Percentiles rank a stretch among this genome's conserved stretches.
Conservation (phyloP, 2,797 vertebrate genomes). For the Ctenopoma multispine region DNA sequence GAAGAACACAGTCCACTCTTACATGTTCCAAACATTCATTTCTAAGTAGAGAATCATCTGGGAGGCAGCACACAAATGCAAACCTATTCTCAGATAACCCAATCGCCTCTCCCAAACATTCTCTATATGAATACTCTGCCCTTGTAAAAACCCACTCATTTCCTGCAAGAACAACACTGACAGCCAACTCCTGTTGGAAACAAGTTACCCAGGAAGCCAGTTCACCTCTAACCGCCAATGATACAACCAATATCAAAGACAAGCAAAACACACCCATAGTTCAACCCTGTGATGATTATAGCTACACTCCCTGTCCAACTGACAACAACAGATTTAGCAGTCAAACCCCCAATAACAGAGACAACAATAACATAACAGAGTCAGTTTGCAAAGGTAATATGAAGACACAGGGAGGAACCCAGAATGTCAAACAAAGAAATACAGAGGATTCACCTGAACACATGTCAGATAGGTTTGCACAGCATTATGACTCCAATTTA, state of each 20-base stretch:
- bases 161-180: slow-evolving; percentile 63
- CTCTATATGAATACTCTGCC: slow-evolving; percentile 39
- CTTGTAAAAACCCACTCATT: slow-evolving; percentile 43
- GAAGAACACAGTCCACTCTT: slow-evolving; percentile 24
- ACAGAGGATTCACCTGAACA: slow-evolving; percentile 37
- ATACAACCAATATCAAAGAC: slow-evolving; percentile 38
- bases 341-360: slow-evolving; percentile 42
- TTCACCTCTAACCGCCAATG: slow-evolving; percentile 16
- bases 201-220: slow-evolving; percentile 56
- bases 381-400: slow-evolving; percentile 49
- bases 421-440: slow-evolving; percentile 41
- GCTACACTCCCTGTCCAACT: slow-evolving; percentile 26
- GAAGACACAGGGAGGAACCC: slow-evolving; percentile 40
- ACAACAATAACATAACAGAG: slow-evolving; percentile 54
- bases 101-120: slow-evolving; percentile 32
- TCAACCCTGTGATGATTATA: slow-evolving; percentile 36
- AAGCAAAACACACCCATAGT: slow-evolving; percentile 29
- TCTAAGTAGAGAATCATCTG: slow-evolving; percentile 33
- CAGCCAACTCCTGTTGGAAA: slow-evolving; percentile 71
- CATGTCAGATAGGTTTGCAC: slow-evolving; percentile 27
- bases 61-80: slow-evolving; percentile 38
- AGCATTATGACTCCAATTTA: slow-evolving; percentile 29
- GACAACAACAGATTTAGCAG: slow-evolving; percentile 48
- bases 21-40: slow-evolving; percentile 41
- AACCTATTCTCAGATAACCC: slow-evolving; percentile 29